A percentile compares a stretch with the other conserved stretches of the same genome.
phyloP scores from a whole-genome alignment of 2,113 vertebrate species.

The Albula goreensis region DNA sequence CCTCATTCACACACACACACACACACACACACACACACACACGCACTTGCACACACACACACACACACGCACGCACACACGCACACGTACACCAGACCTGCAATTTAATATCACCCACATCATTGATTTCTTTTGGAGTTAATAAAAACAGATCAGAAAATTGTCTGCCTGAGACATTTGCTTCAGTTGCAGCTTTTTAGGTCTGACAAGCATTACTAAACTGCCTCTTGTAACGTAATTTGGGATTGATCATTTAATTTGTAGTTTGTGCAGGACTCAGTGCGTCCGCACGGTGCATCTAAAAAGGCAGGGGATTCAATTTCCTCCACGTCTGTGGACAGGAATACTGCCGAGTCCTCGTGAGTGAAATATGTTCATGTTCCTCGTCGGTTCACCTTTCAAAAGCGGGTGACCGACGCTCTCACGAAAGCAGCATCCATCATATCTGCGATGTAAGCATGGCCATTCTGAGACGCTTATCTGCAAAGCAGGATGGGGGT shows the following conservation, averaged over 20 bases:
- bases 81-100: neutral
- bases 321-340: neutral
- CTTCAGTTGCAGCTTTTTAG: neutral
- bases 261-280: neutral
- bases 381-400: neutral
- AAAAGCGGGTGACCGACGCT: neutral
- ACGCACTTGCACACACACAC: no score
- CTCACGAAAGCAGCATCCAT: neutral
- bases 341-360: neutral
- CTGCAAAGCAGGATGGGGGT: neutral
- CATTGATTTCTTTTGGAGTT: neutral
- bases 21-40: no score
- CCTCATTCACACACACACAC: no score
- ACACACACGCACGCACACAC: no score
- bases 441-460: neutral
- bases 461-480: neutral
- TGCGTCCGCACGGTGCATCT: neutral
- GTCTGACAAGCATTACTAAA: neutral
- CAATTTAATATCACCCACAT: neutral
- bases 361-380: neutral
- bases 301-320: neutral
- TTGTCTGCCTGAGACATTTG: neutral
- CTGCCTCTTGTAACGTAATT: neutral
- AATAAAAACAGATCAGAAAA: neutral
- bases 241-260: neutral